Evolutionary conservation across 2,113 vertebrate species (phyloP), one percentile per base, ranked within the genome.

Genomic region (Corvus cornix): DNA sequence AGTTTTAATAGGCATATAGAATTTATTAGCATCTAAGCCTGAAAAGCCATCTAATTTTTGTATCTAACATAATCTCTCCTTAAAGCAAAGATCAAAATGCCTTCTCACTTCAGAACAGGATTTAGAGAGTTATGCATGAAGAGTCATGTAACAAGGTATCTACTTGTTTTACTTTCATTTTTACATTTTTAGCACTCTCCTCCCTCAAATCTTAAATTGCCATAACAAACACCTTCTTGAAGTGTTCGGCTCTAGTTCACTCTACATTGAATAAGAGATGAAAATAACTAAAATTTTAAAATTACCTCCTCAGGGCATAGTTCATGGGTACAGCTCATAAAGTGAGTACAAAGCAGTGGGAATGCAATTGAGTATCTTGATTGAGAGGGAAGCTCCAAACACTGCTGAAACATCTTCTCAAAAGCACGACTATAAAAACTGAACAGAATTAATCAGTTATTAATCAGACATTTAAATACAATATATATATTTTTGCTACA

Each of bases 361-460:
- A 99, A 99, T 88, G 99, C 99, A 98, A 99, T 99, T 88, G 99
- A 99, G 91, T 99, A 99, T 97, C 99, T 98, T 86, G 99, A 99
- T 31, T 99, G 99, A 85, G 99, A 99, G 9, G 99, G 99, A 95
- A 99, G 98, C 97, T 99, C 99, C 98, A 99, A 97, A 93, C 99
- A 99, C 96, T 99, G 99, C 93, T 99, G 99, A 97, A 99, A 99
- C 99, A 99, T 99, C 98, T 99, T 99, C 97, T 99, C 99, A 98
- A 99, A 99, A 48, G 99, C 99, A 89, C 99, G 99, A 97, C 99
- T 99, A 98, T 99, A 99, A 98, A 99, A 99, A 97, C 99, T 99
- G 85, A 95, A 76, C 44, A 60, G 53, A 97, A 93, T 97, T 0
- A 13, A 33, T 7, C 2, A 0, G 22, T 77, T 63, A 90, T 49